Conservation (phyloP, 2,797 vertebrate genomes). For the Cynopterus sphinx region DNA sequence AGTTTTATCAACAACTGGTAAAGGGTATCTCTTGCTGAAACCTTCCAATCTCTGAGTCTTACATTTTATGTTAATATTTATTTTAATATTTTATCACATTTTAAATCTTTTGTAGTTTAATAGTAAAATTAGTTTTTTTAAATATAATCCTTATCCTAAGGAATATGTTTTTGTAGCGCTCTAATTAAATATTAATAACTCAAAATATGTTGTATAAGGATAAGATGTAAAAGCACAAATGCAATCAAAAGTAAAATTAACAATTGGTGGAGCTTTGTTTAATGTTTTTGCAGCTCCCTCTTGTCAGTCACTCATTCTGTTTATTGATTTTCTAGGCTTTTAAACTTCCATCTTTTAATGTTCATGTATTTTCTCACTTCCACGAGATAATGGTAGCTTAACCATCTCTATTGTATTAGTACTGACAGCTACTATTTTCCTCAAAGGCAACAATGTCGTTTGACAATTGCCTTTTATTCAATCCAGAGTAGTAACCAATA, state of each 20-base stretch:
- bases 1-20: neutral
- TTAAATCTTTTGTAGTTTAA: neutral
- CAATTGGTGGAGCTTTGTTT: neutral
- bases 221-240: neutral
- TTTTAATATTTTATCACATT: slow-evolving; percentile 26
- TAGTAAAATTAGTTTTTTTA: neutral
- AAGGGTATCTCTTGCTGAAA: neutral
- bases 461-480: slow-evolving; percentile 42
- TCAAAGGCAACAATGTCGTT: neutral
- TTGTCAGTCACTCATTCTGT: neutral
- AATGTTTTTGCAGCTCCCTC: neutral
- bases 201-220: neutral
- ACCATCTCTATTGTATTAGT: neutral
- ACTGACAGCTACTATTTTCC: neutral
- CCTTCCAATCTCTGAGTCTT: neutral
- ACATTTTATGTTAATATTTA: slow-evolving; percentile 1
- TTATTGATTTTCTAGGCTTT: neutral
- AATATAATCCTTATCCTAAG: neutral
- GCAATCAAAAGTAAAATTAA: neutral
- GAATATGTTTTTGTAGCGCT: neutral
- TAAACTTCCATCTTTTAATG: neutral
- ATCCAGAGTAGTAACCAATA: neutral
- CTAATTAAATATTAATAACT: neutral
- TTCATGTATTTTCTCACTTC: neutral
- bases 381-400: neutral